A percentile compares a stretch with the other conserved stretches of the same genome.
These are phyloP conservation scores for Dione vanillae DNA, from an alignment of 2,888 invertebrate species.

Conservation along the genomic window DNA sequence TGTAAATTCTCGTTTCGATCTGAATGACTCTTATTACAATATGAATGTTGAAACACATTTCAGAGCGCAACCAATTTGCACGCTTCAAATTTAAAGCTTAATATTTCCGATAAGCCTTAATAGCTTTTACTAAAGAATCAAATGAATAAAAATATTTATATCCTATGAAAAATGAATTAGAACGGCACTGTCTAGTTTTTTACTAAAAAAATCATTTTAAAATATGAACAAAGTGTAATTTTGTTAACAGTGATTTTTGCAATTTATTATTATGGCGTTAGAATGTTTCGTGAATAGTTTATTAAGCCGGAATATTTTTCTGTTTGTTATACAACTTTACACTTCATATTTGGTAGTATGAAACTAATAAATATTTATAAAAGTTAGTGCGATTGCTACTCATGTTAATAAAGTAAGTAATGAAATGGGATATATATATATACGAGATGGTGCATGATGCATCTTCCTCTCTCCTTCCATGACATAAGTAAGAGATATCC, in stretches of 20 bases:
- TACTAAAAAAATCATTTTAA: conserved; percentile 20
- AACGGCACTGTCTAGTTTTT: conserved; percentile 21
- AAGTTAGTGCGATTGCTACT: not conserved
- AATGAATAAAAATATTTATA: conserved; percentile 45
- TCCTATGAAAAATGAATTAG: conserved; percentile 40
- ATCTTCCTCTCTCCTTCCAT: too few species aligned
- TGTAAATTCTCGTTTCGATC: too few species aligned
- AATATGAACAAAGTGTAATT: conserved; percentile 22
- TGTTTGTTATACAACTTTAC: conserved; percentile 21
- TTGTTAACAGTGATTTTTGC: conserved; percentile 16
- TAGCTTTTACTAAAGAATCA: conserved; percentile 45
- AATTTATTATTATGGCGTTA: not conserved
- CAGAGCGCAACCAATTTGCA: conserved; percentile 43
- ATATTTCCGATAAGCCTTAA: conserved; percentile 42
- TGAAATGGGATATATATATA: not conserved
- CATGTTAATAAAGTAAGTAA: not conserved
- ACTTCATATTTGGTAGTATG: not conserved
- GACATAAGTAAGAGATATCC: too few species aligned
- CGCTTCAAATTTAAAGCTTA: conserved; percentile 40
- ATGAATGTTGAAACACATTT: conserved; percentile 38
- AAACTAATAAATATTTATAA: conserved; percentile 3
- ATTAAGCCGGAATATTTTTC: conserved; percentile 12
- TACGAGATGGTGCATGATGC: too few species aligned
- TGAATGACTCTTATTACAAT: conserved; percentile 35
- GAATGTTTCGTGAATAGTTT: conserved; percentile 19